Evolutionary conservation across 1,140 invertebrate species (phyloP), one percentile per base, ranked within the genome.

Genomic region (Propsilocerus akamusi): DNA sequence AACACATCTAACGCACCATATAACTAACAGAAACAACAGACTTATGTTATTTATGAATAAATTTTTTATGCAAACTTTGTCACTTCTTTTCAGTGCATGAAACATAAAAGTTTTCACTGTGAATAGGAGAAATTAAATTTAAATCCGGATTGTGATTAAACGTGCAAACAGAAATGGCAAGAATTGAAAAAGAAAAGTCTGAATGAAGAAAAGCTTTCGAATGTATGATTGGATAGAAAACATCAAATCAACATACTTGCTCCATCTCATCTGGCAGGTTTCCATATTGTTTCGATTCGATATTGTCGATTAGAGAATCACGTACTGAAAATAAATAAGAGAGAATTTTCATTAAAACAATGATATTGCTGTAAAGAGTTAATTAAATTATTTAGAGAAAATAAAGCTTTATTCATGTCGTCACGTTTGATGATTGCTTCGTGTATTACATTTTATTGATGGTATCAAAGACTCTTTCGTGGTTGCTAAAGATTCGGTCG

Each of bases 401-500:
- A 49, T 46, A 51, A 52, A 57, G 49, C 54, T 50, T 49, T 54
- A 50, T 20, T 53, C 52, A 7, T 62, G 58, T 61, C 62, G 64
- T 61, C 59, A 17, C 59, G 57, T 57, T 58, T 64, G 17, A 57
- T 60, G 54, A 32, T 51, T 53, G n/a, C n/a, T n/a, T n/a, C n/a
- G n/a, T n/a, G n/a, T n/a, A 26, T 57, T 57, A 22, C 48, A 23
- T 48, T 61, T 66, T 10, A 62, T 58, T 17, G 63, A 61, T 6
- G 62, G 52, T 26, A 53, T 54, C n/a, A 53, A 50, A 11, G 51
- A 55, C 2, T 56, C 41, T 52, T 67, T 63, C 1, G 61, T 55
- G 12, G 69, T 70, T 47, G 59, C 62, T 4, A 72, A 56, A 55
- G 69, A 72, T 51, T 73, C 72, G 5, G 69, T 70, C 5, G 69